These are phyloP conservation scores for Halocynthia roretzi DNA, from an alignment of 23 tunicate genomes.

Conservation along the genomic window DNA sequence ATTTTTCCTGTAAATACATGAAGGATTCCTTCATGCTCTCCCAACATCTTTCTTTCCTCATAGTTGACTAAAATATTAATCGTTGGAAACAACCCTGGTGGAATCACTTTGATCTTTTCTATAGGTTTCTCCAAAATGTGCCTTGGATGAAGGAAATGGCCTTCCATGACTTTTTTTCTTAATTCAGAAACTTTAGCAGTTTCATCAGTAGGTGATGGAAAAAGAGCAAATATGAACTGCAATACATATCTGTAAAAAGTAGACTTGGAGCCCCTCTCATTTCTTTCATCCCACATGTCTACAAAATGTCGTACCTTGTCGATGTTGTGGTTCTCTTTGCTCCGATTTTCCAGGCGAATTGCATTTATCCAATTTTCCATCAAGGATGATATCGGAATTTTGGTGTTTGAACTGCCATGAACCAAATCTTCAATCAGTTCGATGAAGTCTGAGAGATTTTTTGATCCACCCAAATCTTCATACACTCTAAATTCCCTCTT, in stretches of 20 bases:
- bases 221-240: conserved; percentile 23
- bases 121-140: conserved; percentile 9
- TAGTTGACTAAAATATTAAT: conserved; percentile 7
- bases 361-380: conserved; percentile 58
- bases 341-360: conserved; percentile 11
- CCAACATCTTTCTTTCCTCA: conserved; percentile 31
- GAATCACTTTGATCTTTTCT: conserved; percentile 13
- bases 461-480: background rate
- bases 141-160: background rate
- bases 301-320: conserved; percentile 21
- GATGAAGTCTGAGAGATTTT: background rate
- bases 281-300: conserved; percentile 39
- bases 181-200: background rate
- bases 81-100: background rate
- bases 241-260: conserved; percentile 44
- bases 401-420: background rate
- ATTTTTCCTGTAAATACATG: conserved; percentile 36
- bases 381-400: conserved; percentile 19
- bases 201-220: conserved; percentile 6
- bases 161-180: background rate
- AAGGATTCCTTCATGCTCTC: background rate
- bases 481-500: conserved; percentile 5
- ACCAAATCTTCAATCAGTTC: background rate
- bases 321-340: conserved; percentile 4
- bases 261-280: conserved; percentile 37